Evolutionary conservation across 2,797 vertebrate species (phyloP).

Genomic region (Natrix natrix): DNA sequence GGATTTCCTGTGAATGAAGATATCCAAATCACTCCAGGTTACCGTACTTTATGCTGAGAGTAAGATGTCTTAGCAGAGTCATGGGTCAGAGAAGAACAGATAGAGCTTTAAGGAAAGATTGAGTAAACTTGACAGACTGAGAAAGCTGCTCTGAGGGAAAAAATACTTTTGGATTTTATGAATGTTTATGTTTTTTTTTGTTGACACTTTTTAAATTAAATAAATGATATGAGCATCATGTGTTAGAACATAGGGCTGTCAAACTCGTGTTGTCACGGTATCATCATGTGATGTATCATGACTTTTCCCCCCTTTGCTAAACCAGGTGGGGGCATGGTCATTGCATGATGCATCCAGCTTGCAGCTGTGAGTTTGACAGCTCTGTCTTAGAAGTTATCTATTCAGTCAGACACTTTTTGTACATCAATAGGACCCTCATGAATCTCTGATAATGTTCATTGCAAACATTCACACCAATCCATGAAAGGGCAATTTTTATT

Average conservation of each 20-base stretch:
- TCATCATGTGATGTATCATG: neutral
- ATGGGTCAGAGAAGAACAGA: neutral
- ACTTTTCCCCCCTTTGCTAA: neutral
- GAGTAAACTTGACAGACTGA: neutral
- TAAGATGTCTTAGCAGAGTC: neutral
- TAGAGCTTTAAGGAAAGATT: neutral
- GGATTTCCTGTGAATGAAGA: neutral
- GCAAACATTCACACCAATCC: neutral
- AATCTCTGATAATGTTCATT: neutral
- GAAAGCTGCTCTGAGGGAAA: neutral
- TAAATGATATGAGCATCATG: neutral
- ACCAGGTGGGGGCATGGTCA: neutral
- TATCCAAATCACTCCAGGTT: neutral
- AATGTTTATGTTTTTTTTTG: neutral
- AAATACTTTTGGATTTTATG: neutral
- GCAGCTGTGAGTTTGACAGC: neutral
- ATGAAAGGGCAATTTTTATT: neutral
- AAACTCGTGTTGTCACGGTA: neutral
- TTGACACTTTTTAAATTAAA: neutral
- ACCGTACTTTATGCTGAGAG: neutral
- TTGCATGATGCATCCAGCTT: rapidly evolving
- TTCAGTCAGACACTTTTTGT: neutral
- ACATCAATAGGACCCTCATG: neutral
- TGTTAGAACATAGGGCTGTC: neutral
- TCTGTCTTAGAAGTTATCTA: neutral